Conservation (phyloP, 2,888 invertebrate species). For the Platycheirus rosarum region DNA sequence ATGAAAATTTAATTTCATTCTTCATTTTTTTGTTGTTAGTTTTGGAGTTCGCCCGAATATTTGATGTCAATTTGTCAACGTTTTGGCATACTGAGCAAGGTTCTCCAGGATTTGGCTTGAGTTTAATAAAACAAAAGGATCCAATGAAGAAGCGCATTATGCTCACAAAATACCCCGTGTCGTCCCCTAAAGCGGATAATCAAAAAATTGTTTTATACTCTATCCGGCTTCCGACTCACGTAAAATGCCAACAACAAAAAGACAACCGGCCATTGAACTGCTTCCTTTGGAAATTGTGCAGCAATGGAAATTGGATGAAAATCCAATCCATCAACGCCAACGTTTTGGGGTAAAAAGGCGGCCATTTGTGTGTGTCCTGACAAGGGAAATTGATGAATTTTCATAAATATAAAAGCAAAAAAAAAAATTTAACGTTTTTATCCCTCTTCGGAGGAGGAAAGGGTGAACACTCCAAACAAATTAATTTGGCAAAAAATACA, state of each 20-base stretch:
- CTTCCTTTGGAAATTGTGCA: slow-evolving; percentile 2
- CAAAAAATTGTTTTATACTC: slow-evolving; percentile 44
- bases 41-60: slow-evolving; percentile 43
- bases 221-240: slow-evolving; percentile 26
- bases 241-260: neutral
- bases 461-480: slow-evolving; percentile 28
- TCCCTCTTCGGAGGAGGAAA: neutral
- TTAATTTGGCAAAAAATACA: slow-evolving; percentile 42
- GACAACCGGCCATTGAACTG: slow-evolving; percentile 39
- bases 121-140: slow-evolving; percentile 48
- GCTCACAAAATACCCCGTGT: slow-evolving; percentile 29
- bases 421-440: slow-evolving; percentile 22
- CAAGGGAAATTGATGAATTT: slow-evolving; percentile 60
- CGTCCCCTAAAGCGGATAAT: slow-evolving; percentile 53
- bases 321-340: slow-evolving; percentile 67
- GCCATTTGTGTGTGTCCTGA: slow-evolving; percentile 23
- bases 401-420: slow-evolving; percentile 35
- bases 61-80: slow-evolving; percentile 69
- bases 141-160: slow-evolving; percentile 10
- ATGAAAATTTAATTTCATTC: slow-evolving; percentile 66
- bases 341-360: slow-evolving; percentile 12
- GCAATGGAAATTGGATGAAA: slow-evolving; percentile 56
- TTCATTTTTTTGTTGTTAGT: slow-evolving; percentile 16
- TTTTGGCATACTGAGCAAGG: slow-evolving; percentile 8
- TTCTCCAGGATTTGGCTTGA: slow-evolving; percentile 12